Evolutionary conservation across 2,797 vertebrate genomes (phyloP).

Genomic region (Cryptoblepharus egeriae): DNA sequence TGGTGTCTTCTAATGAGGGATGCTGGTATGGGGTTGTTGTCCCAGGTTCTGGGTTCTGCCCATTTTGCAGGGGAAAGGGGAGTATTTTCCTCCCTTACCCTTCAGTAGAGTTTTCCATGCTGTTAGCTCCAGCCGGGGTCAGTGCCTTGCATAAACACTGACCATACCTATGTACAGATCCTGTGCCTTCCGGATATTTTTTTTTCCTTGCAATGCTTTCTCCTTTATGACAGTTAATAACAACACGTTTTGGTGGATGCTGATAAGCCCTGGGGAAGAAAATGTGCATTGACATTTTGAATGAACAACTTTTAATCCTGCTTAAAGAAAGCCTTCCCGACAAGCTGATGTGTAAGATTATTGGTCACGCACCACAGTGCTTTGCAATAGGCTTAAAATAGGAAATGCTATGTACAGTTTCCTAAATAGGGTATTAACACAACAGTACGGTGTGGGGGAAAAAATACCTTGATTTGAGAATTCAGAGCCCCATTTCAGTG

Average conservation of each 20-base stretch:
- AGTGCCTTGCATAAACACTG: neutral
- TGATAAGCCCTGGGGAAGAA: slow-evolving; percentile 29
- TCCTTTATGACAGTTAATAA: slow-evolving; percentile 6
- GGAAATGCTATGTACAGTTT: fast-evolving
- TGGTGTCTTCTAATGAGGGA: too few species aligned
- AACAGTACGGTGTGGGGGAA: neutral
- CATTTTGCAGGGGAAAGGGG: too few species aligned
- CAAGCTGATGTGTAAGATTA: slow-evolving; percentile 37
- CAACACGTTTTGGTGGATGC: slow-evolving; percentile 11
- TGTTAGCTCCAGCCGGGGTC: neutral
- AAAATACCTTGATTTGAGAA: neutral
- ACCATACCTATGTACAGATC: neutral
- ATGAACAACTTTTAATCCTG: slow-evolving; percentile 45
- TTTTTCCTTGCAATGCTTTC: fast-evolving
- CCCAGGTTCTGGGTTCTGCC: too few species aligned
- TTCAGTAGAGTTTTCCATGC: neutral
- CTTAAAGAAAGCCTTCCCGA: slow-evolving; percentile 31
- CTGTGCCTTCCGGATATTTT: neutral
- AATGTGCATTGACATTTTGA: slow-evolving; percentile 34
- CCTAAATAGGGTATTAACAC: neutral
- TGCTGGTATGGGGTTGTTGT: too few species aligned
- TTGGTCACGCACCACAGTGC: slow-evolving; percentile 20
- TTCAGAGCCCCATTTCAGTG: neutral
- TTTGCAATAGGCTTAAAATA: slow-evolving; percentile 3
- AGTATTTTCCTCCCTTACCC: neutral